Base-by-base conservation (phyloP, 2,888 invertebrate species). In the Ephialtes manifestator region DNA sequence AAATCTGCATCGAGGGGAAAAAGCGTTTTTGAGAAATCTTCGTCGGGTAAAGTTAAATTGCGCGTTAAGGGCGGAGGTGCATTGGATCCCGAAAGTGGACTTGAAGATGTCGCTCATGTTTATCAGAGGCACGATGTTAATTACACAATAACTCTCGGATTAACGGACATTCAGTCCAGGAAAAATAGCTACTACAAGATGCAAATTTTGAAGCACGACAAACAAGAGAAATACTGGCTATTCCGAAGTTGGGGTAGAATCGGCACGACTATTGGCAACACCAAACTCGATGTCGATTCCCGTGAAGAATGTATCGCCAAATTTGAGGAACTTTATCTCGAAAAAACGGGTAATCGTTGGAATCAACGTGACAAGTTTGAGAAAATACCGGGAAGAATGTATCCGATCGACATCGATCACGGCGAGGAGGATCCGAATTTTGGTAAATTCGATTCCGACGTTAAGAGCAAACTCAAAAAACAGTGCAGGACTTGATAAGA, bases 171-270 rank as follows among this genome's bases (percentile, higher is more conserved):
- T 43, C 97, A 97, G 87, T 95, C 95, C 1, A 97, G 98, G 88
- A 97, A 97, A 92, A 99, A 99, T 94, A 98, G 98, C 2, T 99
- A 95, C 94, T 99, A 99, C 94, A 99, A 99, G 92, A 90, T 99
- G 74, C 99, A 99, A 94, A 94, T 99, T 68, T 95, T 99, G 74
- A 96, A 98, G 92, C 94, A 96, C 4, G 98, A 99, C 92, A 94
- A 92, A 0, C 94, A 94, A 24, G 94, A 95, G 13, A 95, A 94
- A 95, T 98, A 94, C 94, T 98, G 97, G 96, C 92, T 99, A 35
- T 99, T 98, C 94, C 96, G 98, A 18, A 96, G 98, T 0, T 99
- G 99, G 99, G 99, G 99, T 13, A 96, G 99, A 82, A 98, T 99
- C 88, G 99, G 99, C 4, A 99, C 99, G 0, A 97, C 97, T 0